Conservation (phyloP, 2,888 invertebrate genomes). For the Crepidodera aurea region DNA sequence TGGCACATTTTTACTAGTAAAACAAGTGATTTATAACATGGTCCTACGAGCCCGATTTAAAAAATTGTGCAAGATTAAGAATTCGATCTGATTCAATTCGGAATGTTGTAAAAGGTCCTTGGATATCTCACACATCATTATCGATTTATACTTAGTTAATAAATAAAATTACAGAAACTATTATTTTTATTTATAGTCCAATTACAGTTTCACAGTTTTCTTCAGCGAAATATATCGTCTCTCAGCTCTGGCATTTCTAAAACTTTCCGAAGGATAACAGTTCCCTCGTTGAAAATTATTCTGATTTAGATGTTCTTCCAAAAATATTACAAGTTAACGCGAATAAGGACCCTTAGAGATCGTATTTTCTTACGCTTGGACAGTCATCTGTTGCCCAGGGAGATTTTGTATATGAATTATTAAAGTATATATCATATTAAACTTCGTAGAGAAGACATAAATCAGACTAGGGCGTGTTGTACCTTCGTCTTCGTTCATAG, state of each 20-base stretch:
- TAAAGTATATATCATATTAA: constrained; percentile 24
- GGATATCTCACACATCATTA: no score
- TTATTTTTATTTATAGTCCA: neutral
- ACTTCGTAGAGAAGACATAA: constrained; percentile 9
- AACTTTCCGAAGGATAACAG: constrained; percentile 35
- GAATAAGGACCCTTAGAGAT: constrained; percentile 4
- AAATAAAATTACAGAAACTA: no score
- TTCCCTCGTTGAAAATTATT: constrained; percentile 44
- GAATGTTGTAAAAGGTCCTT: no score
- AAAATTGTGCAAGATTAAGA: no score
- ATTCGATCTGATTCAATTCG: no score
- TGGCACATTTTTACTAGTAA: no score
- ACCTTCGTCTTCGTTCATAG: neutral
- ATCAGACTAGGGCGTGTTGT: constrained; percentile 7
- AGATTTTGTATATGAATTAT: constrained; percentile 23
- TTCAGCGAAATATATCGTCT: constrained; percentile 21
- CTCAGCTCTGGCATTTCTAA: constrained; percentile 22
- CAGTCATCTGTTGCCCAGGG: constrained; percentile 19
- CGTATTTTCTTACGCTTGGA: constrained; percentile 20
- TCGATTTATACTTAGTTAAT: no score
- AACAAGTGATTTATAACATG: no score
- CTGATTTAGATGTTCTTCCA: constrained; percentile 40
- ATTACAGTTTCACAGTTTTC: constrained; percentile 18
- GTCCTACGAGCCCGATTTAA: no score
- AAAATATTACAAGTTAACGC: constrained; percentile 29